phyloP scores from a whole-genome alignment of 2,113 vertebrate species.

The Poeciliopsis turrubarensis region DNA sequence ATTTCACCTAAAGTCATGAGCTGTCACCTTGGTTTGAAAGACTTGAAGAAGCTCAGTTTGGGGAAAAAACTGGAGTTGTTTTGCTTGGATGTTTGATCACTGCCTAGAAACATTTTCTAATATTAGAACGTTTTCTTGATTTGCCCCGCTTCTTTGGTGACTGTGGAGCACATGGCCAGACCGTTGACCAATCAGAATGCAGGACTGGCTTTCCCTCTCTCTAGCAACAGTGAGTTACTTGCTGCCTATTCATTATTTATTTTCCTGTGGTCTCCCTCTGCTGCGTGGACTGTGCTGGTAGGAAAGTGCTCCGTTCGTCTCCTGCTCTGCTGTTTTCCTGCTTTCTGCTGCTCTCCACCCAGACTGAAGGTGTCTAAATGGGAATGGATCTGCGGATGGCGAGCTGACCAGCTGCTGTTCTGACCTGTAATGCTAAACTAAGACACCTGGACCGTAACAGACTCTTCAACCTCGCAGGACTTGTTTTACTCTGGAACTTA shows the following conservation, averaged over 20 bases:
- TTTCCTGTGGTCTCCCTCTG: slow-evolving; percentile 72
- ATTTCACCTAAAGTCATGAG: slow-evolving; percentile 4
- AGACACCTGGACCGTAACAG: slow-evolving; percentile 18
- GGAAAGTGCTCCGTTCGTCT: slow-evolving; percentile 62
- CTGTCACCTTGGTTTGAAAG: not conserved
- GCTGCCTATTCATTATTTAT: slow-evolving; percentile 81
- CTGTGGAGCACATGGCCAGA: slow-evolving; percentile 78
- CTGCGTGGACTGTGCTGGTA: slow-evolving; percentile 65
- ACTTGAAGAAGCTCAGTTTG: too few relatives aligned
- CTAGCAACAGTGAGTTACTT: slow-evolving; percentile 83
- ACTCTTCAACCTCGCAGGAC: slow-evolving; percentile 47
- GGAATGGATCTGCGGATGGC: slow-evolving; percentile 46
- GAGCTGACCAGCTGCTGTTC: slow-evolving; percentile 41
- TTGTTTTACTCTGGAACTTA: slow-evolving; percentile 54
- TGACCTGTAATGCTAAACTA: slow-evolving; percentile 34
- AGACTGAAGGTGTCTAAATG: slow-evolving; percentile 57
- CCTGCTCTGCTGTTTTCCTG: slow-evolving; percentile 30
- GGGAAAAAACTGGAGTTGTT: slow-evolving; percentile 48
- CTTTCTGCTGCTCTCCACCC: slow-evolving; percentile 37
- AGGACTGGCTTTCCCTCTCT: slow-evolving; percentile 78
- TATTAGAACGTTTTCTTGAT: slow-evolving; percentile 85
- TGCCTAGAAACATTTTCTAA: slow-evolving; percentile 86
- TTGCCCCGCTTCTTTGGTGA: slow-evolving; percentile 81
- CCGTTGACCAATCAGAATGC: slow-evolving; percentile 72
- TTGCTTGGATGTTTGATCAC: slow-evolving; percentile 72